These are phyloP conservation scores for Mellivora capensis DNA, from an alignment of 2,113 vertebrate species.

Conservation along the genomic window DNA sequence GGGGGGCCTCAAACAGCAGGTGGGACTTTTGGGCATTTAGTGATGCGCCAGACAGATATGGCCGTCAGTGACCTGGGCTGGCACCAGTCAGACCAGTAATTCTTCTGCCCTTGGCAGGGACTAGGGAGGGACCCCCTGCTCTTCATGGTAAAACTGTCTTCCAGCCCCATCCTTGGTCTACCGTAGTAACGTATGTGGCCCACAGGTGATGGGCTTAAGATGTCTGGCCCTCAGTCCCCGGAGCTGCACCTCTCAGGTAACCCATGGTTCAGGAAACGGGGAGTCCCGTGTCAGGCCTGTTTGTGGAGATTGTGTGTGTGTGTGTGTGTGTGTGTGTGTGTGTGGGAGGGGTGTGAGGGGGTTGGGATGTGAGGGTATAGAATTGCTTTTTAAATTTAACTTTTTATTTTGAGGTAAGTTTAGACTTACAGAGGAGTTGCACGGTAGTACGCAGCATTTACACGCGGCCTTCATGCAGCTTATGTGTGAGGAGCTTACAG, in stretches of 20 bases:
- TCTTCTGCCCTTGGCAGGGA: neutral
- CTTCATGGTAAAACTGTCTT: neutral
- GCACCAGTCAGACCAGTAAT: neutral
- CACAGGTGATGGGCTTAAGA: fast-evolving
- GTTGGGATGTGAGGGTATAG: neutral
- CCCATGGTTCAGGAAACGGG: neutral
- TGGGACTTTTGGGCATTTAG: neutral
- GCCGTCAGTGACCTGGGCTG: neutral
- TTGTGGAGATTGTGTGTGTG: neutral
- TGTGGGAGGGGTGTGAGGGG: neutral
- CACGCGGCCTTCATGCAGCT: neutral
- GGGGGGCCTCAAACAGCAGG: neutral
- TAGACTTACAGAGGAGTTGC: neutral
- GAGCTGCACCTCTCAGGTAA: fast-evolving
- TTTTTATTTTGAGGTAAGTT: neutral
- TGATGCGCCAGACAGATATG: neutral
- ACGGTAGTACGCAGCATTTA: neutral
- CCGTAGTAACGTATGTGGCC: neutral
- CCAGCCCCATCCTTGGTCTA: neutral
- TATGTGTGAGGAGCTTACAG: neutral
- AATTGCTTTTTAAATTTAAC: neutral
- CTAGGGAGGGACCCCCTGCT: neutral
- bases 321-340: neutral
- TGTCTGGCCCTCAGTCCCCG: too few relatives aligned
- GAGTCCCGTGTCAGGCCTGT: neutral